These are phyloP conservation scores for Merluccius polli DNA, from an alignment of 2,797 vertebrate genomes.

Conservation along the genomic window DNA sequence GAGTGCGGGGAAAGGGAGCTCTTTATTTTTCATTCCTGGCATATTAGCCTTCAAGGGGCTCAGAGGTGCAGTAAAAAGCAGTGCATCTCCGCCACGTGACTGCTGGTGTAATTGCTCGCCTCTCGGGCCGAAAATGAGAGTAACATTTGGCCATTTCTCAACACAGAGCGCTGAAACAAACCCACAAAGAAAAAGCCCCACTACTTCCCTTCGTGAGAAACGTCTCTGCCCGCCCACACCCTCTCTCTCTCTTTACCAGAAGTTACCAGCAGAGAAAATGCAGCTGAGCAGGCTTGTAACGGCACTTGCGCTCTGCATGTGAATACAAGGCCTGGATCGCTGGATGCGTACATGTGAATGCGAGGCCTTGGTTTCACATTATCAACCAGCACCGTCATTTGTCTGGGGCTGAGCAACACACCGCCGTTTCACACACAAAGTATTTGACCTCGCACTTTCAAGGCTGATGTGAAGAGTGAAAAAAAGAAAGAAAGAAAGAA, in stretches of 20 bases:
- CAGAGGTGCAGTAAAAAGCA: conserved; percentile 50
- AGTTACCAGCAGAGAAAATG: conserved; percentile 39
- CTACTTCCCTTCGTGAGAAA: conserved; percentile 70
- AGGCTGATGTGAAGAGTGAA: background rate
- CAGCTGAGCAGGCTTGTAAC: conserved; percentile 45
- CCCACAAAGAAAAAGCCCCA: conserved; percentile 54
- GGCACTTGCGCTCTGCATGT: conserved; percentile 20
- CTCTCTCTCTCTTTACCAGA: conserved; percentile 58
- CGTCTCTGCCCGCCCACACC: conserved; percentile 64
- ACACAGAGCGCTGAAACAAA: conserved; percentile 53
- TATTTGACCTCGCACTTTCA: no score
- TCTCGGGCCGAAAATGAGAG: conserved; percentile 60
- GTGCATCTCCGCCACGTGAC: conserved; percentile 55
- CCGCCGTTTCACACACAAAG: no score
- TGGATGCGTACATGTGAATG: no score
- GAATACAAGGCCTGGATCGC: conserved; percentile 8
- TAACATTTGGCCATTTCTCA: conserved; percentile 63
- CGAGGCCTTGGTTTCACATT: no score
- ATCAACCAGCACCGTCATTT: no score
- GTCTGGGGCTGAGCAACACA: no score
- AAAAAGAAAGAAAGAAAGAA: background rate
- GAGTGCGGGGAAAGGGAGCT: conserved; percentile 2
- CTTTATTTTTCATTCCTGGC: conserved; percentile 66
- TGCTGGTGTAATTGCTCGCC: conserved; percentile 48
- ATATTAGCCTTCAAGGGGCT: conserved; percentile 62